phyloP scores from a whole-genome alignment of 23 tunicate species.

The Trididemnum clinides region DNA sequence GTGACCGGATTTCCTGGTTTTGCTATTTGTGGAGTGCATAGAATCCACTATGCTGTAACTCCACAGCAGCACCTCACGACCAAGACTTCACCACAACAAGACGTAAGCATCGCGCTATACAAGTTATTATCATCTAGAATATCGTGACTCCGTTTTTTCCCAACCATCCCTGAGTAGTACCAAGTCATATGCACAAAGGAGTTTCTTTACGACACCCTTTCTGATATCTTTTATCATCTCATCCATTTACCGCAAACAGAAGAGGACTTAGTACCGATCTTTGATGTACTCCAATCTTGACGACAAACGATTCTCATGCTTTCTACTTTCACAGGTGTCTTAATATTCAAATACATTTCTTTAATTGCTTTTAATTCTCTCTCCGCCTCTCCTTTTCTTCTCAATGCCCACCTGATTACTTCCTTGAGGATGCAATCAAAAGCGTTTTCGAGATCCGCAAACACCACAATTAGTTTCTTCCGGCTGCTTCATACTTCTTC shows the following conservation, averaged over 20 bases:
- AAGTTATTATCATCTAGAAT: too few species aligned
- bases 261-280: neutral
- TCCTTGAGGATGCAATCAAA: neutral
- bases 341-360: neutral
- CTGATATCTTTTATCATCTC: neutral
- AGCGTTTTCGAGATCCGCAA: neutral
- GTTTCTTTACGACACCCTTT: neutral
- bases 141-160: neutral
- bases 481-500: conserved; percentile 3
- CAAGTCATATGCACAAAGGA: neutral
- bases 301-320: neutral
- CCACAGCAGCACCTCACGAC: too few species aligned
- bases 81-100: too few species aligned
- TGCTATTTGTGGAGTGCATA: too few species aligned
- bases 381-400: conserved; percentile 1
- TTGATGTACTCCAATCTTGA: neutral
- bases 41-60: too few species aligned
- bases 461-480: neutral
- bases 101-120: too few species aligned
- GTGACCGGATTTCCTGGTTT: too few species aligned
- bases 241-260: neutral
- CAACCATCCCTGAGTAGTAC: neutral
- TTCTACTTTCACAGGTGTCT: neutral
- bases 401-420: conserved; percentile 1
- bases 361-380: neutral